Conservation (phyloP, 23 tunicate species). For the Ascidia mentula region DNA sequence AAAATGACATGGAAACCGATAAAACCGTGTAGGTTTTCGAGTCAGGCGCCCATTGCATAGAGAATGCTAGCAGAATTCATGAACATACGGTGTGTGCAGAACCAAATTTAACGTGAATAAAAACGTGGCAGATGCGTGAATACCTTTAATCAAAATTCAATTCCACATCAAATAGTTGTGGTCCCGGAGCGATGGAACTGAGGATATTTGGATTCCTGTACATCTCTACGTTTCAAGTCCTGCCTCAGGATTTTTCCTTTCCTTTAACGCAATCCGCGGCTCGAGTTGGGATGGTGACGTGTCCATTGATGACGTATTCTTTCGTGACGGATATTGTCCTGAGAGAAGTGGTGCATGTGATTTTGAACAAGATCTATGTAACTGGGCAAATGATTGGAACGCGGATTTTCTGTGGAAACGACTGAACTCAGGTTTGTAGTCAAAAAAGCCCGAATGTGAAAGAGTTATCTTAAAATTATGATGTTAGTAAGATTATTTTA, state of each 20-base stretch:
- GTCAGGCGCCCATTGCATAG: too few relatives aligned
- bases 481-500: too few relatives aligned
- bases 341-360: conserved; percentile 43
- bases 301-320: conserved; percentile 75
- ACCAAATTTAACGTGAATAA: too few relatives aligned
- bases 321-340: conserved; percentile 83
- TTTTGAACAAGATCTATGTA: conserved; percentile 67
- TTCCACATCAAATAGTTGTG: conserved; percentile 43
- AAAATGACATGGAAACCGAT: too few relatives aligned
- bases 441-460: not conserved
- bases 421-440: conserved; percentile 21
- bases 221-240: conserved; percentile 34
- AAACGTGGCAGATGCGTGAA: too few relatives aligned
- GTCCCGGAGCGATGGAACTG: conserved; percentile 41
- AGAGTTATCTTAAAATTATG: not conserved
- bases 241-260: conserved; percentile 21
- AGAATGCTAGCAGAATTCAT: too few relatives aligned
- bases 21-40: too few relatives aligned
- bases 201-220: conserved; percentile 58
- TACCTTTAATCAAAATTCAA: too few relatives aligned
- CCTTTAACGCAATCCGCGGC: conserved; percentile 36
- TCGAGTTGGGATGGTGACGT: conserved; percentile 85
- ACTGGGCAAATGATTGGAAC: conserved; percentile 46
- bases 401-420: conserved; percentile 68
- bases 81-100: too few relatives aligned